Evolutionary conservation across 2,113 vertebrate species (phyloP).

Genomic region (Vanacampus margaritifer): DNA sequence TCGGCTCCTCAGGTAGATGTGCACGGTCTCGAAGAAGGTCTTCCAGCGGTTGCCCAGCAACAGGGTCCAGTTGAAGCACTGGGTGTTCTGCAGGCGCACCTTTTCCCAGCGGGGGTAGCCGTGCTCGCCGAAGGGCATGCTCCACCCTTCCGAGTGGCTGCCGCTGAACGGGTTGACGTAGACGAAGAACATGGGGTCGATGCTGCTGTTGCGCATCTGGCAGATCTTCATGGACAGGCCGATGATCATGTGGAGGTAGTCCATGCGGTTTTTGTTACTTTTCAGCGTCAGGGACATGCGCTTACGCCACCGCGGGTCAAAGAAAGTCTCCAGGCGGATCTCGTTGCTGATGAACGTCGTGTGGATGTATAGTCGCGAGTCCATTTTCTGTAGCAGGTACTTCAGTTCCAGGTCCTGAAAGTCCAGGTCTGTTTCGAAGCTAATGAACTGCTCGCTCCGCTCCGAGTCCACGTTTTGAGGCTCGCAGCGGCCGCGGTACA

Average conservation of each 20-base stretch:
- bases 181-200: conserved; percentile 98
- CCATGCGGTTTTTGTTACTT: conserved; percentile 99
- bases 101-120: conserved; percentile 98
- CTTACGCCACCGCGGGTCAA: conserved; percentile 96
- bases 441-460: conserved; percentile 98
- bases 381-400: conserved; percentile 98
- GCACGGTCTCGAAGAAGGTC: conserved; percentile 98
- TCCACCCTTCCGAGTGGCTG: conserved; percentile 98
- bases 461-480: conserved; percentile 99
- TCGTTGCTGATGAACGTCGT: conserved; percentile 99
- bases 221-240: conserved; percentile 99
- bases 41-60: conserved; percentile 97
- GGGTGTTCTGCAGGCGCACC: conserved; percentile 89
- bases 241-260: conserved; percentile 98
- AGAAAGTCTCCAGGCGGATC: conserved; percentile 97
- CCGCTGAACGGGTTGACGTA: conserved; percentile 98
- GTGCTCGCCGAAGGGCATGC: conserved; percentile 96
- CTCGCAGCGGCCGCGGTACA: conserved; percentile 95
- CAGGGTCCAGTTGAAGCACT: conserved; percentile 99
- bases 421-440: conserved; percentile 97
- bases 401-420: conserved; percentile 99
- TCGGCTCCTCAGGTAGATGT: conserved; percentile 97
- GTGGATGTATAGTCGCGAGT: conserved; percentile 94
- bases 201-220: conserved; percentile 97
- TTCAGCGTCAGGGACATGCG: conserved; percentile 99